Conservation (phyloP, 2,797 vertebrate species). For the Hyperoplus lanceolatus region DNA sequence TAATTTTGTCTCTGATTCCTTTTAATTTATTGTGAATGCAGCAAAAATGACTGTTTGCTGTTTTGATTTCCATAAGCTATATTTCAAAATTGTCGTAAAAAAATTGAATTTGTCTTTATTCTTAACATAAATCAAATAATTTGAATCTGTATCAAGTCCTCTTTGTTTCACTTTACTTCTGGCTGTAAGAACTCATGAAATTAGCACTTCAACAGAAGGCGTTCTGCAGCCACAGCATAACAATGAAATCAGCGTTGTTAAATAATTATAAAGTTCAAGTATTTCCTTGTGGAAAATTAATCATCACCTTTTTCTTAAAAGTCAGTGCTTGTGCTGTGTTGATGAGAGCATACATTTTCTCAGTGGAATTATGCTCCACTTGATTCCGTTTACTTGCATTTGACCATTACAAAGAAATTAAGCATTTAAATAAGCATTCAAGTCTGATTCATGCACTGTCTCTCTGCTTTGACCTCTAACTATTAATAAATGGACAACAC, state of each 20-base stretch:
- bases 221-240: constrained; percentile 28
- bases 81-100: neutral
- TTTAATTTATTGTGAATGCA: constrained; percentile 14
- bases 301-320: constrained; percentile 1
- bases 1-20: constrained; percentile 8
- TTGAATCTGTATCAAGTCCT: constrained; percentile 15
- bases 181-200: constrained; percentile 8
- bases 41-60: neutral
- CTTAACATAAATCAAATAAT: constrained; percentile 24
- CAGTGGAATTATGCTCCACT: neutral
- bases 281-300: constrained; percentile 20
- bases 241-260: constrained; percentile 16
- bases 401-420: constrained; percentile 33
- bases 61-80: neutral
- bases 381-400: constrained; percentile 23
- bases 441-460: constrained; percentile 12
- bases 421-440: constrained; percentile 8
- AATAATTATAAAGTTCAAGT: constrained; percentile 37
- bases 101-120: neutral
- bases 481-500: constrained; percentile 40
- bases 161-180: constrained; percentile 5
- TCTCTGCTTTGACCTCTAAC: constrained; percentile 64
- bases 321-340: neutral
- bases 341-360: constrained; percentile 25
- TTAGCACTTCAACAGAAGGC: constrained; percentile 11